Evolutionary conservation across 2,797 vertebrate species (phyloP), one percentile per base, ranked within the genome.

Genomic region (Clarias laeviceps): DNA sequence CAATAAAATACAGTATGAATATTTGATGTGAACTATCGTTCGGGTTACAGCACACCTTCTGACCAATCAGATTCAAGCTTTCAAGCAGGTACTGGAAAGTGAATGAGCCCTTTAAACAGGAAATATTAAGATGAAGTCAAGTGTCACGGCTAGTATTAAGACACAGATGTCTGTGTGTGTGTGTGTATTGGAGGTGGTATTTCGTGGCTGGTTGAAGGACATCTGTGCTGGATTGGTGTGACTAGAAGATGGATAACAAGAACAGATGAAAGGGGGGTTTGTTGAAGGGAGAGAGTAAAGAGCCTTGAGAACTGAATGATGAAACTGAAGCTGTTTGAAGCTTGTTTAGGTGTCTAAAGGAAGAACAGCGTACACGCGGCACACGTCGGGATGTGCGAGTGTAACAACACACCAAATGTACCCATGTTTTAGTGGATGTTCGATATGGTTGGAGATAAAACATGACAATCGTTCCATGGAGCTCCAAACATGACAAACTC

Each of bases 281-380:
- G 90, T 83, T 92, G 89, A 91, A 92, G 90, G 90, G 88, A 82
- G 65, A 66, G 84, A 83, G 89, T 87, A 62, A 62, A 78, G 87
- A 82, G 87, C 24, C 27, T 56, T 61, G 59, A 66, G 79, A 64
- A 85, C 74, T 24, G 82, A 76, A 85, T 82, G 84, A 91, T 89
- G 56, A 82, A 80, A 82, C n/a, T 18, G 50, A 59, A 64, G 84
- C 54, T 68, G 88, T 93, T 93, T 94, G 91, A 93, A 93, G 91
- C 84, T 85, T 84, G 80, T 90, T 88, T 86, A 85, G 87, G 91
- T 87, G 89, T 93, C 91, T 76, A 15, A 32, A 78, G 82, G 40
- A 70, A 68, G 61, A 79, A 66, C 76, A 91, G 91, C 92, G 91
- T 91, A 77, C 90, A 87, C 88, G 85, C 89, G 89, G 77, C 85